Base-by-base conservation (phyloP, 1,140 invertebrate genomes). In the Magallana angulata region DNA sequence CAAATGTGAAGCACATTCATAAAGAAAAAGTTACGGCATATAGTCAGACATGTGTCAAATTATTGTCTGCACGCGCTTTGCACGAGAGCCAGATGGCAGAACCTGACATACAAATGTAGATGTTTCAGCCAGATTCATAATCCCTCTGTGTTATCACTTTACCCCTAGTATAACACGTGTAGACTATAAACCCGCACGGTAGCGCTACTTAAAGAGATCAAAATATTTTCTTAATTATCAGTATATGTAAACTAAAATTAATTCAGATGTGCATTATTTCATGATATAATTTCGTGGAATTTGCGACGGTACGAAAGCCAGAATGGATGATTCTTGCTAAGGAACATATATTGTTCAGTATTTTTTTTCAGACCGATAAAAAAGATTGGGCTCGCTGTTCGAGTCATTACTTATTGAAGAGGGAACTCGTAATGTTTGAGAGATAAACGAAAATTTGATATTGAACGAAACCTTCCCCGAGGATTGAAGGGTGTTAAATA, bases 361-460 rank as follows among this genome's bases (percentile, higher is more conserved):
- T 24, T 76, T 76, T 48, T 48, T 76, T 76, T 30, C 68, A 76
- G 68, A 76, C 24, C 18, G 24, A 76, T 76, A 76, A 76, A 76
- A 76, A 76, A 76, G 68, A 76, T 76, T 30, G 68, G 68, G 8
- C 11, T 76, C 68, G 68, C 68, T 36, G 24, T 76, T 18, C 68
- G 68, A 76, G 68, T 76, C 68, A 76, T 76, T 76, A 76, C 68
- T 76, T 76, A 76, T 76, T 76, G 36, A 76, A 76, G 68, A 76
- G 9, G 18, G 68, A 76, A 76, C 18, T 76, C 30, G 68, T 36
- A 76, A 76, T 76, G 68, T 76, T 76, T 12, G 68, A 30, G 68
- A 76, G 68, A 76, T 76, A 76, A 36, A 76, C 68, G 68, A 76
- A 76, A 76, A 76, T 76, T 76, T 76, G 68, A 76, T 76, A 76